phyloP scores from a whole-genome alignment of 2,113 vertebrate genomes.

The Charina bottae region DNA sequence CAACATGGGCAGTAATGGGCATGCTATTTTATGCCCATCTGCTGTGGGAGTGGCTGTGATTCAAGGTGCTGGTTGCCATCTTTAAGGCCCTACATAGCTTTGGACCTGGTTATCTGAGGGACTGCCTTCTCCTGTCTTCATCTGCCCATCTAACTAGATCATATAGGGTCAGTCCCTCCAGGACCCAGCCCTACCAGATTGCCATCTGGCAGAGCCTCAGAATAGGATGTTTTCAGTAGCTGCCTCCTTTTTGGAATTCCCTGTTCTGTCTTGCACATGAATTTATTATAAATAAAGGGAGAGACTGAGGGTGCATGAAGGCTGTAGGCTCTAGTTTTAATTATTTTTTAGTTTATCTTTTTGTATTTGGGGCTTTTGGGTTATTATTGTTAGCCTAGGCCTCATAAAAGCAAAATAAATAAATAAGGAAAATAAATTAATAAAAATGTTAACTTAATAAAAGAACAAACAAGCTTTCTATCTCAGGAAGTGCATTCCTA shows the following conservation, averaged over 20 bases:
- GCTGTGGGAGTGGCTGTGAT: too few relatives aligned
- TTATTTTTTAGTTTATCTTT: background rate
- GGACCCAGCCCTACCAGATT: background rate
- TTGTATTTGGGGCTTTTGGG: background rate
- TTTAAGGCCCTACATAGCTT: too few relatives aligned
- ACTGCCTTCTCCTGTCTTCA: too few relatives aligned
- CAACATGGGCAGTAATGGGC: background rate
- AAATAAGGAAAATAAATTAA: background rate
- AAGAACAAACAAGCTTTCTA: conserved; percentile 1
- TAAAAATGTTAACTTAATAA: background rate
- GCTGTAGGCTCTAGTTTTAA: background rate
- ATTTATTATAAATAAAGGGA: background rate
- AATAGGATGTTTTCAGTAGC: background rate
- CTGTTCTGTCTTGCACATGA: background rate
- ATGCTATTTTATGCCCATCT: background rate
- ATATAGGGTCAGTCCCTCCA: too few relatives aligned
- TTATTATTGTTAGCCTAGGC: background rate
- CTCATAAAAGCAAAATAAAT: background rate
- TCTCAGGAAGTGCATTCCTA: background rate
- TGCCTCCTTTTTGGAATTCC: background rate
- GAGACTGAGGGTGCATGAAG: background rate
- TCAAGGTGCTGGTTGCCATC: too few relatives aligned
- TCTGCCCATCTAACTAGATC: too few relatives aligned
- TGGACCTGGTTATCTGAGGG: too few relatives aligned
- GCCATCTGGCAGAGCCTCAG: background rate